Evolutionary conservation across 2,888 invertebrate species (phyloP).

Genomic region (Sphaerophoria rueppellii): DNA sequence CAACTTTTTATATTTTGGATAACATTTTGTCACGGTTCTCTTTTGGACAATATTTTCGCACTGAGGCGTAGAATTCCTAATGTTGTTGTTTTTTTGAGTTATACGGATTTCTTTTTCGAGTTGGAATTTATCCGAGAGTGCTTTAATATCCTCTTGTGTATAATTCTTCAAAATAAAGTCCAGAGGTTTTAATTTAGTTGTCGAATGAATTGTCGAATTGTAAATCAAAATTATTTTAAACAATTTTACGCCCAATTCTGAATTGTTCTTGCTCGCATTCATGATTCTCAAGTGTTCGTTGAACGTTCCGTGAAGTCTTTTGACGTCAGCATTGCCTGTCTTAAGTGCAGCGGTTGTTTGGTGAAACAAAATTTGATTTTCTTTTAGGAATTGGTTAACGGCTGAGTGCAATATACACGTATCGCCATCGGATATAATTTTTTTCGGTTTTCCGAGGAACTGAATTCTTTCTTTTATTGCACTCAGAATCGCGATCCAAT

Average conservation of each 20-base stretch:
- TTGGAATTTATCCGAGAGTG: neutral
- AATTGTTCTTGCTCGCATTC: neutral
- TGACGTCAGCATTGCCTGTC: neutral
- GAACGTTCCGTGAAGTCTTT: neutral
- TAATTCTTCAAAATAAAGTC: neutral
- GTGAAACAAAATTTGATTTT: neutral
- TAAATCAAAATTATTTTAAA: neutral
- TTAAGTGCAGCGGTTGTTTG: neutral
- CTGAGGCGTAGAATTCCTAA: neutral
- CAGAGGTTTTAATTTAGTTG: neutral
- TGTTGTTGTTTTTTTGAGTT: neutral
- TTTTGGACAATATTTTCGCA: neutral
- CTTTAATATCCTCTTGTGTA: neutral
- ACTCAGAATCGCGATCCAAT: neutral
- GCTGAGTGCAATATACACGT: conserved; percentile 3
- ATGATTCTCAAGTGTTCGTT: neutral
- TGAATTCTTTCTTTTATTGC: conserved; percentile 5
- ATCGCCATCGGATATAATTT: neutral
- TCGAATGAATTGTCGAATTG: neutral
- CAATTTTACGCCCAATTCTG: neutral
- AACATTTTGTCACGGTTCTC: neutral
- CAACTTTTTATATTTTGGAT: neutral
- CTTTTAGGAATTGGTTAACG: neutral
- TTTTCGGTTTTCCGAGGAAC: conserved; percentile 1
- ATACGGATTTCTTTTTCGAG: neutral